phyloP scores from a whole-genome alignment of 2,113 vertebrate genomes.

The Poeciliopsis occidentalis region DNA sequence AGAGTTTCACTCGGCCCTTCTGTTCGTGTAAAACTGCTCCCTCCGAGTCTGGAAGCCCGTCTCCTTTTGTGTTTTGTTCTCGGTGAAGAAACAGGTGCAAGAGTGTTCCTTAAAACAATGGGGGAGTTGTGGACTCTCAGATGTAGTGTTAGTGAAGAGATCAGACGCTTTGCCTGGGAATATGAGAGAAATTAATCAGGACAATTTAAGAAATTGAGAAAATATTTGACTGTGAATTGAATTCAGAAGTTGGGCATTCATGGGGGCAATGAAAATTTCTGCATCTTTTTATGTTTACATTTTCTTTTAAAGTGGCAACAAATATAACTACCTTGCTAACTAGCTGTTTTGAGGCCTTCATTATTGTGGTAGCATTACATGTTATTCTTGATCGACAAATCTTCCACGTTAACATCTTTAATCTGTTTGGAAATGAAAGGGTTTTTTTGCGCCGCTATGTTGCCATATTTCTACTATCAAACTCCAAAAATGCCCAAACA shows the following conservation, averaged over 20 bases:
- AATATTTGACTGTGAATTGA: not conserved
- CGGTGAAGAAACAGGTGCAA: constrained; percentile 4
- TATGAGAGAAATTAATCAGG: not conserved
- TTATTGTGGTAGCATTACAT: no score
- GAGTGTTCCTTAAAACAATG: not conserved
- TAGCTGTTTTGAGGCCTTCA: no score
- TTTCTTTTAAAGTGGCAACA: not conserved
- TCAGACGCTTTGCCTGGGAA: not conserved
- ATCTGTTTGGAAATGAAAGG: no score
- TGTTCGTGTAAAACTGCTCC: not conserved
- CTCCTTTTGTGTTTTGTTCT: not conserved
- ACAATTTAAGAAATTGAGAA: not conserved
- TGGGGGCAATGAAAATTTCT: not conserved
- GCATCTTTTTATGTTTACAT: not conserved
- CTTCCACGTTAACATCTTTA: no score
- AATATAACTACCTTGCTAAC: no score
- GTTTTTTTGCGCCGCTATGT: no score
- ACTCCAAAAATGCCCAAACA: no score
- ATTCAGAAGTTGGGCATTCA: no score
- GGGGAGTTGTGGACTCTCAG: not conserved
- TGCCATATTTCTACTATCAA: no score
- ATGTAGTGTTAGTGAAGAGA: not conserved
- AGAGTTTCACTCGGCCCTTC: not conserved
- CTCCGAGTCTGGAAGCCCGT: not conserved
- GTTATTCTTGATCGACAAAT: no score